Base-by-base conservation (phyloP, 1,140 invertebrate species). In the Apis laboriosa region DNA sequence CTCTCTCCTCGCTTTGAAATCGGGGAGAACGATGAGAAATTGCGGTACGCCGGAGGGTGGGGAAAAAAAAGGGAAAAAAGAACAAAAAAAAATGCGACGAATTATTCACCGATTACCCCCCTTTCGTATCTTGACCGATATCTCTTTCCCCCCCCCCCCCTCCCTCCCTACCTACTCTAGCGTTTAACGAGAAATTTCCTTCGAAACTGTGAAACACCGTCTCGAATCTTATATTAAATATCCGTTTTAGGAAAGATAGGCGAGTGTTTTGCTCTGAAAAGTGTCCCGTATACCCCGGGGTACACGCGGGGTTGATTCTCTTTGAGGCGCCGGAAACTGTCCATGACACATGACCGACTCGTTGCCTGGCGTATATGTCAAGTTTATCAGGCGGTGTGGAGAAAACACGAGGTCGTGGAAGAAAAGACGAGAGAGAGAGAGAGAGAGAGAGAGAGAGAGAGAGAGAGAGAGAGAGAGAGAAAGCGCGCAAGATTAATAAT, bases 401-500 rank as follows among this genome's bases (percentile, higher is more conserved):
- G 77, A 79, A 61, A 51, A 66, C 49, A 79, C 58, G 55, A 84
- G 83, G 70, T 15, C 15, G 68, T 43, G 2, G 21, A 11, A 49
- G 73, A 53, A 67, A 28, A 68, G 51, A 24, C 21, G 82, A 68
- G 79, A 19, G 76, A 83, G 77, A 85, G 80, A 55, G 74, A 79
- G 28, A 77, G 43, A 21, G 43, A 64, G 81, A 71, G 76, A 24
- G 49, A 13, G 85, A 90, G 90, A 91, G 53, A 93, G 92, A 94
- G 53, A 12, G n/a, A 82, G 56, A 84, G 80, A 73, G 58, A 61
- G 72, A 81, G 55, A 80, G 75, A 68, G 58, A 75, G 72, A 77
- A 80, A 82, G 83, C 86, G 88, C 90, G 91, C 92, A 92, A 93
- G 92, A 94, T 94, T 94, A 93, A 94, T 94, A 93, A 93, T 93